Base-by-base conservation (phyloP, 2,888 invertebrate species). In the Drosophila lacicola region DNA sequence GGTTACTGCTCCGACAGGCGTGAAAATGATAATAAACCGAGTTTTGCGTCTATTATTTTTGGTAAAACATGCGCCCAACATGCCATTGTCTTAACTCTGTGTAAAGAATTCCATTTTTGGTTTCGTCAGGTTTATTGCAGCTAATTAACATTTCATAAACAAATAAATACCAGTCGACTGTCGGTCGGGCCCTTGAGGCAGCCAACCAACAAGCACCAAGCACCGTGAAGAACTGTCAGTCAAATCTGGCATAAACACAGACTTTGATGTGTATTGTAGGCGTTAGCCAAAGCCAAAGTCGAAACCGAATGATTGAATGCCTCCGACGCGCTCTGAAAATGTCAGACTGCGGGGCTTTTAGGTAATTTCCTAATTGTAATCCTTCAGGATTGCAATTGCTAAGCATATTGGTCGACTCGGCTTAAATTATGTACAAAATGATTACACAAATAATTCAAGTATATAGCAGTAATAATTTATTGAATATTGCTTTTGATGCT, bases 1-100 rank as follows among this genome's bases (percentile, higher is more conserved):
- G 78, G 82, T 74, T 68, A 47, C 36, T 56, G 69, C 63, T 56
- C 79, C 66, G 85, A 71, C 65, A 74, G 58, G 88, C 88, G 79
- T 82, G 67, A 81, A 84, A 74, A 69, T 81, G 71, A 78, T 84
- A 85, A 84, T 87, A 81, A 74, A 71, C 78, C 50, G 62, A 55
- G 60, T 33, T 60, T 50, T 46, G 10, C 65, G 57, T 58, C 47
- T 69, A 56, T 65, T 66, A 56, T 62, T 66, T 65, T 44, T 33
- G 45, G 29, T 41, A 17, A 46, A 42, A 25, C 13, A 47, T 25
- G 10, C 4, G 5, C 33, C 10, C 42, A n/a, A 44, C 34, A 49
- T 47, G 36, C 44, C 25, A 37, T 46, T 42, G 75, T 46, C 45
- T 51, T 25, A 56, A 34, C 33, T 61, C n/a, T 44, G 21, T 55